phyloP scores from a whole-genome alignment of 2,797 vertebrate species.

The Urophycis tenuis region DNA sequence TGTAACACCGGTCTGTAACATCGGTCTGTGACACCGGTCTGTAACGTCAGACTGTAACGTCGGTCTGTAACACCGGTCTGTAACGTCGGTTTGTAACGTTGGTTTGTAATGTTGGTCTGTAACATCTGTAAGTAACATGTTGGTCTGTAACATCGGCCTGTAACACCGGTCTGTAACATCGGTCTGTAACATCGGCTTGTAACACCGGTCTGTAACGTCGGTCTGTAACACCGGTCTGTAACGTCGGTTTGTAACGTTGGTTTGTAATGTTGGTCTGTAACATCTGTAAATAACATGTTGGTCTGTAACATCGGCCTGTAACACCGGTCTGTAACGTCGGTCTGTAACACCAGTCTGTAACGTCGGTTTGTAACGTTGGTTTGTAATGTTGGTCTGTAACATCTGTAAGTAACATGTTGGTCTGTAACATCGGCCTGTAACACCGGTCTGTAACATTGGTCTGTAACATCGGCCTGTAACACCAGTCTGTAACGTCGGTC shows the following conservation, averaged over 20 bases:
- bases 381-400: conserved; percentile 46
- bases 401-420: too few relatives aligned
- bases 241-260: conserved; percentile 46
- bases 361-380: conserved; percentile 46
- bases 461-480: conserved; percentile 51
- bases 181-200: too few relatives aligned
- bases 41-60: too few relatives aligned
- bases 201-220: conserved; percentile 46
- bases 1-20: conserved; percentile 48
- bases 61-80: conserved; percentile 50
- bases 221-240: too few relatives aligned
- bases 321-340: conserved; percentile 49
- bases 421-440: conserved; percentile 51
- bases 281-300: too few relatives aligned
- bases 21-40: conserved; percentile 53
- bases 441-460: conserved; percentile 51
- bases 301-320: conserved; percentile 50
- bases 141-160: conserved; percentile 50
- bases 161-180: conserved; percentile 47
- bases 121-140: too few relatives aligned
- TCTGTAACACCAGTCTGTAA: too few relatives aligned
- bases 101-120: too few relatives aligned
- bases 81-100: conserved; percentile 46
- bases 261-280: too few relatives aligned
- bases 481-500: conserved; percentile 47